Conservation (phyloP, 2,888 invertebrate species). For the Druceiella hillmani region DNA sequence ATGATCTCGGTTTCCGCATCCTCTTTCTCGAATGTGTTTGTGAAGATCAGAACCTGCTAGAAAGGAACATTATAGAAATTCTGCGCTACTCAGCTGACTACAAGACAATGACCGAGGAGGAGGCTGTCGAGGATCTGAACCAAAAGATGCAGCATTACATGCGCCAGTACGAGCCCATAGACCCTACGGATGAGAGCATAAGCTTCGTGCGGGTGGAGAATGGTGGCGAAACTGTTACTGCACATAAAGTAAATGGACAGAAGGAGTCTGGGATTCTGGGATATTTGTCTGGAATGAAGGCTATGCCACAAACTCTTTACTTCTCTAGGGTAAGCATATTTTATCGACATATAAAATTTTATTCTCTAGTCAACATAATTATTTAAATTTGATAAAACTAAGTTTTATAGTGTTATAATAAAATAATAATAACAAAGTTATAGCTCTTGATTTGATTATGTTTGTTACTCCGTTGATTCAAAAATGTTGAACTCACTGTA, state of each 20-base stretch:
- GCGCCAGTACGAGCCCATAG: conserved; percentile 74
- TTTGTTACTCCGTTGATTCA: no score
- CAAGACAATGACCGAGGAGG: conserved; percentile 67
- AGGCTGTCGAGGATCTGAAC: conserved; percentile 75
- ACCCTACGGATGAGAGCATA: conserved; percentile 52
- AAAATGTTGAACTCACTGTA: no score
- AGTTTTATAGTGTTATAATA: no score
- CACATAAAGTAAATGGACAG: conserved; percentile 69
- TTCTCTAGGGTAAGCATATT: conserved; percentile 74
- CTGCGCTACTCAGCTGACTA: conserved; percentile 86
- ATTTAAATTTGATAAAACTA: no score
- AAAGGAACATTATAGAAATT: conserved; percentile 60
- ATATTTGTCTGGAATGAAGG: conserved; percentile 81
- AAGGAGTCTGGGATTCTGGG: conserved; percentile 81
- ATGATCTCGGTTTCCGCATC: conserved; percentile 73
- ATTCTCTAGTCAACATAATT: neutral
- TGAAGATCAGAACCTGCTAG: conserved; percentile 59
- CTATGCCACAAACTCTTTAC: conserved; percentile 79
- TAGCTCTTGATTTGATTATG: no score
- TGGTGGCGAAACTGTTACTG: conserved; percentile 62
- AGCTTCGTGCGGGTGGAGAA: conserved; percentile 47
- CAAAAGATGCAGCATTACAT: conserved; percentile 81
- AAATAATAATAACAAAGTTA: no score
- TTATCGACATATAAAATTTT: no score
- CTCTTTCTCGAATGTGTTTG: conserved; percentile 92